A percentile compares a stretch with the other conserved stretches of the same genome.
phyloP scores from a whole-genome alignment of 1,140 invertebrate genomes.

The Oncopodura yosiiana region DNA sequence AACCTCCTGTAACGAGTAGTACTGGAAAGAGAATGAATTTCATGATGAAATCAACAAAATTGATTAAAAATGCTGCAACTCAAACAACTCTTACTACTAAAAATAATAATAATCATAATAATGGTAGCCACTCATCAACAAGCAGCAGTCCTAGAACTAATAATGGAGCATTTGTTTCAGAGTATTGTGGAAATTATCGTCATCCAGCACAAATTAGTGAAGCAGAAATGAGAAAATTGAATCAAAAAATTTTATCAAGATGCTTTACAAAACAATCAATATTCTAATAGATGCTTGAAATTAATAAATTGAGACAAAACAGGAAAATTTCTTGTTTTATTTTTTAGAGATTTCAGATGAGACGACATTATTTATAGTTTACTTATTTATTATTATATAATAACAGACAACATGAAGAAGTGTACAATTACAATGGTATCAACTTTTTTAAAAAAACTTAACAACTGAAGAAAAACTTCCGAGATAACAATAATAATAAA shows the following conservation, averaged over 20 bases:
- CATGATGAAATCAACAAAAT: slow-evolving; percentile 13
- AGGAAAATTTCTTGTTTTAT: no score
- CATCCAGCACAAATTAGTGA: slow-evolving; percentile 11
- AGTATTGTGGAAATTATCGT: slow-evolving; percentile 12
- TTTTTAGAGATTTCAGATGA: no score
- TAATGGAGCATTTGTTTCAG: slow-evolving; percentile 4
- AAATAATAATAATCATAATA: not conserved
- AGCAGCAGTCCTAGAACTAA: not conserved
- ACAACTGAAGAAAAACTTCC: no score
- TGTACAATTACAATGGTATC: no score
- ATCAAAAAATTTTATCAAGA: slow-evolving; percentile 20
- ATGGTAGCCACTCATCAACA: not conserved
- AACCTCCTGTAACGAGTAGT: not conserved
- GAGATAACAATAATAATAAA: no score
- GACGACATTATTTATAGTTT: no score
- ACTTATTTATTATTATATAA: no score
- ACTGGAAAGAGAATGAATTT: not conserved
- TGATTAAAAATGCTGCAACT: slow-evolving; percentile 7
- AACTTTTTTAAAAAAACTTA: no score
- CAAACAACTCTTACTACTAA: slow-evolving; percentile 5
- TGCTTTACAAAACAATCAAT: slow-evolving; percentile 24
- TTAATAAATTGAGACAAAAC: no score
- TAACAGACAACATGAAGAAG: no score
- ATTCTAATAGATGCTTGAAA: slow-evolving; percentile 2
- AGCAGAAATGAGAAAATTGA: slow-evolving; percentile 7